Conservation (phyloP, 2,113 vertebrate species). For the Delphinus delphis region DNA sequence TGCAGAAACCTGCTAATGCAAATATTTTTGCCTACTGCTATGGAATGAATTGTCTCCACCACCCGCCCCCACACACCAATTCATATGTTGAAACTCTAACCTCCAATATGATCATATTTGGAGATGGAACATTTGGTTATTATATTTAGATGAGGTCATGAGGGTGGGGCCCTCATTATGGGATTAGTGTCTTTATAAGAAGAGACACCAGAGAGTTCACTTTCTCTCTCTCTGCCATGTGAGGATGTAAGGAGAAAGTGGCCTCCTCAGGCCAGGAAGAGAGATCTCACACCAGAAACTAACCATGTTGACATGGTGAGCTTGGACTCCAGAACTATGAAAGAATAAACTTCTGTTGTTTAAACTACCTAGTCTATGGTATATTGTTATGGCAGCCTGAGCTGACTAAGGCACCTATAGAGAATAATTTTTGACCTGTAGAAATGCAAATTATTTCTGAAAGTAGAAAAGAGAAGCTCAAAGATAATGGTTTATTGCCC, state of each 20-base stretch:
- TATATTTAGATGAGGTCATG: not conserved
- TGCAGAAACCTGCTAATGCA: not conserved
- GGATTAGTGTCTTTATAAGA: not conserved
- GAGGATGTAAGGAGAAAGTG: not conserved
- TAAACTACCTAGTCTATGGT: not conserved
- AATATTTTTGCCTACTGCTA: not conserved
- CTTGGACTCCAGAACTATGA: not conserved
- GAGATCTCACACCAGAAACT: not conserved
- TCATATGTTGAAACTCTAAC: not conserved
- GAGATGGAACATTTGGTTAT: not conserved
- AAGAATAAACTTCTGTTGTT: not conserved
- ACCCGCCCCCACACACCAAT: not conserved
- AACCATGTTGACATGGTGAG: not conserved
- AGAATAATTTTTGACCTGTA: constrained; percentile 3
- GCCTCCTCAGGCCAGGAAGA: not conserved
- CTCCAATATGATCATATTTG: not conserved
- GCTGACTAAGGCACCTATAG: not conserved
- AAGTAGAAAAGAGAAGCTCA: constrained; percentile 10
- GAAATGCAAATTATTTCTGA: constrained; percentile 1
- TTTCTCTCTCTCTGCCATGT: not conserved
- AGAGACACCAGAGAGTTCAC: not conserved
- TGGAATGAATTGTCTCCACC: not conserved
- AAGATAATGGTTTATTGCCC: not conserved
- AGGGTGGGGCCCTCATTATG: not conserved
- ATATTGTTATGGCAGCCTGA: constrained; percentile 20